Evolutionary conservation across 2,797 vertebrate species (phyloP).

Genomic region (Strix occidentalis): DNA sequence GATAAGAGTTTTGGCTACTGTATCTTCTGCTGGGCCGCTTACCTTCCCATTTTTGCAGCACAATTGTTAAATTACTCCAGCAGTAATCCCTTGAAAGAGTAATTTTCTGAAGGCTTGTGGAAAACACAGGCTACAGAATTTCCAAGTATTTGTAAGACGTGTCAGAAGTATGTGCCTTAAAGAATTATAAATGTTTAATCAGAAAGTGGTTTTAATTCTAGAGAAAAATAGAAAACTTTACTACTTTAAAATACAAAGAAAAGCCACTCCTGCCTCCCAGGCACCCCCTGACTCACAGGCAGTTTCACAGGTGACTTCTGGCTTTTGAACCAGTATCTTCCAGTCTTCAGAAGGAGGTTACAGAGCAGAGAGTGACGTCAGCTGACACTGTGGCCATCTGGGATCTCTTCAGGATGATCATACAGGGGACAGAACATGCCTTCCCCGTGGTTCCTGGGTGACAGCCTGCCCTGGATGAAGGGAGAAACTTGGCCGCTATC

Average conservation of each 20-base stretch:
- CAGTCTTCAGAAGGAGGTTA: background rate
- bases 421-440: background rate
- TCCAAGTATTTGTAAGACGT: background rate
- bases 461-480: background rate
- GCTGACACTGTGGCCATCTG: background rate
- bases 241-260: background rate
- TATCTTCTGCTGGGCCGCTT: background rate
- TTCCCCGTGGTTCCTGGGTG: background rate
- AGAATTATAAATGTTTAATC: background rate
- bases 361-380: background rate
- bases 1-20: conserved; percentile 2
- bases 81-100: background rate
- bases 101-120: background rate
- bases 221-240: background rate
- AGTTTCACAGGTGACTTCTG: background rate
- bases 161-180: background rate
- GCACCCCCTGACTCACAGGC: background rate
- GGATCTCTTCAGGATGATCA: background rate
- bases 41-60: background rate
- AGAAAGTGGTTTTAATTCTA: background rate
- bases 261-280: background rate
- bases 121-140: background rate
- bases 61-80: background rate
- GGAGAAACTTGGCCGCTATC: background rate
- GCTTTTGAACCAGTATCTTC: background rate